Conservation (phyloP, 2,113 vertebrate genomes). For the Pseudorhombus dupliciocellatus region DNA sequence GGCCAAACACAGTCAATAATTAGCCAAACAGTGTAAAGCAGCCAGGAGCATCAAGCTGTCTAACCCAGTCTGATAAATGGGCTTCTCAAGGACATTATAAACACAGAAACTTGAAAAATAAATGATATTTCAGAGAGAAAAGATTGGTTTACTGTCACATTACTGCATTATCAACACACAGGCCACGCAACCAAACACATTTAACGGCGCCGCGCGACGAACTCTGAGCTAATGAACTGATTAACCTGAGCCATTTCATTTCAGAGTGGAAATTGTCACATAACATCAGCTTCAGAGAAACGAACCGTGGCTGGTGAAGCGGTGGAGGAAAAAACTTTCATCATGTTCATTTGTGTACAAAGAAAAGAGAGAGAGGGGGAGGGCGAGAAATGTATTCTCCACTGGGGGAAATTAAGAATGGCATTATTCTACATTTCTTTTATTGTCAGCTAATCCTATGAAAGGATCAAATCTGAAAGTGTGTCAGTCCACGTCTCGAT, state of each 20-base stretch:
- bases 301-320: neutral
- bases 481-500: too few species aligned
- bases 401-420: too few species aligned
- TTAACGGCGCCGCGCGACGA: too few species aligned
- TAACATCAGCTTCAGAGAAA: neutral
- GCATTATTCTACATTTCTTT: too few species aligned
- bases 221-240: constrained; percentile 9
- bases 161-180: neutral
- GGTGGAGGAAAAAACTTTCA: neutral
- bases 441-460: too few species aligned
- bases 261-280: constrained; percentile 4
- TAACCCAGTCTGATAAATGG: too few species aligned
- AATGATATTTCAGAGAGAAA: too few species aligned
- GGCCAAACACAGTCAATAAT: neutral
- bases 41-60: neutral
- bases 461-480: too few species aligned
- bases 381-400: neutral
- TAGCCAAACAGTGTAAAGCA: neutral
- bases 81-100: too few species aligned
- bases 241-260: constrained; percentile 1
- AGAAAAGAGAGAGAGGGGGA: neutral
- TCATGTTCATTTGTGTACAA: neutral
- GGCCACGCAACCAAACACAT: neutral
- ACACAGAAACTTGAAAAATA: too few species aligned
- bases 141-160: neutral